Evolutionary conservation across 1,140 invertebrate species (phyloP).

Genomic region (Pseudachorutes palmiensis): DNA sequence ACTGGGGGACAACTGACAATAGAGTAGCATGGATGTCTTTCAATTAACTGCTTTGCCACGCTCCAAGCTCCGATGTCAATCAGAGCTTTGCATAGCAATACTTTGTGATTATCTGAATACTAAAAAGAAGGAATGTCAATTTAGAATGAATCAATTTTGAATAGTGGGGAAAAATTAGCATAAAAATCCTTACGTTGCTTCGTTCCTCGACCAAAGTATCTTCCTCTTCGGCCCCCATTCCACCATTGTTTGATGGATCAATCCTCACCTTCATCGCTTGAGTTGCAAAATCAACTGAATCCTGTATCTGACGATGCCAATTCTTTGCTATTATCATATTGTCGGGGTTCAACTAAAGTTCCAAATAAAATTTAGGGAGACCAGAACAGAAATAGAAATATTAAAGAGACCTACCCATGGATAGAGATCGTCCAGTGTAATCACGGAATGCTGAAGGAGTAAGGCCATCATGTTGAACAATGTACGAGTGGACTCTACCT

Average conservation of each 20-base stretch:
- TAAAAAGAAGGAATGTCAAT: constrained; percentile 42
- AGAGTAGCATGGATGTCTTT: constrained; percentile 71
- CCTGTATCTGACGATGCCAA: constrained; percentile 70
- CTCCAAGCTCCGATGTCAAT: constrained; percentile 83
- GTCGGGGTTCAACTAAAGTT: constrained; percentile 67
- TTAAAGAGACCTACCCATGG: constrained; percentile 60
- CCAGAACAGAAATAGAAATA: neutral
- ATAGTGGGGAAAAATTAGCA: too few relatives aligned
- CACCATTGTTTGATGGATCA: constrained; percentile 62
- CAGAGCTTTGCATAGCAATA: constrained; percentile 81
- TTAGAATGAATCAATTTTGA: too few relatives aligned
- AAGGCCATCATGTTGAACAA: constrained; percentile 82
- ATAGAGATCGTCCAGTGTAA: constrained; percentile 80
- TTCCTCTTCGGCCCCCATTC: constrained; percentile 50
- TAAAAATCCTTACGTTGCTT: constrained; percentile 42
- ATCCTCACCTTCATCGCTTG: constrained; percentile 78
- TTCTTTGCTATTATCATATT: constrained; percentile 71
- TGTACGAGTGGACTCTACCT: constrained; percentile 60
- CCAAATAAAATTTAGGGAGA: too few relatives aligned
- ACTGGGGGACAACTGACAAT: constrained; percentile 69
- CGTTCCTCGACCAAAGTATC: constrained; percentile 53
- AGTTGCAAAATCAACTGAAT: constrained; percentile 77
- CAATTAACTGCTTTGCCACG: constrained; percentile 67
- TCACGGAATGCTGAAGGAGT: constrained; percentile 76
- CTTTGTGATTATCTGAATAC: constrained; percentile 80